Base-by-base conservation (phyloP, 2,797 vertebrate genomes). In the Sternarchorhynchus goeldii region DNA sequence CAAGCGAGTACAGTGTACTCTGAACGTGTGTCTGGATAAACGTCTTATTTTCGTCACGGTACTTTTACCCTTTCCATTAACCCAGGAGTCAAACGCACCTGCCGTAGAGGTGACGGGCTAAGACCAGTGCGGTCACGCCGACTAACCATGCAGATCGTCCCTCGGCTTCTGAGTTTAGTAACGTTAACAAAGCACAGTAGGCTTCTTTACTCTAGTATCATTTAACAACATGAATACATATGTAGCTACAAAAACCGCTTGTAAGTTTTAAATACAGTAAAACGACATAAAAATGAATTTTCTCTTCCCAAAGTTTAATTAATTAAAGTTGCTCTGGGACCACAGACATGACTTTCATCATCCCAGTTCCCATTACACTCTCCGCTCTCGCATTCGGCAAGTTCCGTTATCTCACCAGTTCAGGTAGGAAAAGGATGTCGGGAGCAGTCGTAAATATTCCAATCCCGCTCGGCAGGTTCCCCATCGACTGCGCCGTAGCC, bases 401-500 rank as follows among this genome's bases (percentile, higher is more conserved):
- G 34, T 34, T 29, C 2, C 1, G 21, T 71, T 68, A 25, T 93
- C 94, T 94, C 86, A 96, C 95, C 90, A 96, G 92, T 66, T 96
- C 95, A 0, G 93, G 92, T 70, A 95, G 55, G 87, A 93, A 94
- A 32, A 96, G 90, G 64, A 94, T 78, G 83, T 96, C 95, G 0
- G 95, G 95, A 16, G 87, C 89, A 0, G 91, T 92, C 71, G 80
- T 87, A 85, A 94, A 94, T 41, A 95, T 92, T 0, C 81, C 87
- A 60, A 93, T 32, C 58, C 95, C 94, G 5, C 93, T 94, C 81
- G 95, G 95, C 85, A 96, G 88, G 79, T 70, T 92, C 53, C 84
- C 87, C 88, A 88, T 86, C 4, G 89, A 75, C 82, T 91, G 87
- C 73, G 88, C 85, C 2, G 90, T 87, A 6, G 83, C 87, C 6